These are phyloP conservation scores for Darevskia mixta DNA, from an alignment of 2,797 vertebrate genomes.

Conservation along the genomic window DNA sequence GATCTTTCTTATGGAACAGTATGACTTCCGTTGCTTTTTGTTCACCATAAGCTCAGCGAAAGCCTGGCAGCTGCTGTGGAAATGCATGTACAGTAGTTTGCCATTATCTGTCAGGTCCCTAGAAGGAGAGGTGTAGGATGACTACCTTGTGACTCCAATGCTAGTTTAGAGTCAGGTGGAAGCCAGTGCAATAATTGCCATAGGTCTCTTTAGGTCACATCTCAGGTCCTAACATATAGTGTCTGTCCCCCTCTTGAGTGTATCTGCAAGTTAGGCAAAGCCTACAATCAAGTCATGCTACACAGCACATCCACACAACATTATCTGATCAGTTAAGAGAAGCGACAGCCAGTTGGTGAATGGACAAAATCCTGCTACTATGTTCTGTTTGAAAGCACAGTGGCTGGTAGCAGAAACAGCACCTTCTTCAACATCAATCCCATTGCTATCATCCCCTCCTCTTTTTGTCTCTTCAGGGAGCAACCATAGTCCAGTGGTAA, in stretches of 20 bases:
- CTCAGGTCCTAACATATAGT: background rate
- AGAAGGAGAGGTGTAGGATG: background rate
- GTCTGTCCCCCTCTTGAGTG: background rate
- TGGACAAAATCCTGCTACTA: background rate
- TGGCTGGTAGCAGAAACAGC: background rate
- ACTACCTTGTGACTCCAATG: background rate
- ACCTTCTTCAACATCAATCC: no score
- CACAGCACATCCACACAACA: background rate
- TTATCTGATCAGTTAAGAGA: background rate
- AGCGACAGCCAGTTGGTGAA: background rate
- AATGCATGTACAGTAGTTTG: background rate
- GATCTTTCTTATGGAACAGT: background rate
- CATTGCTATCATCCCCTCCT: no score
- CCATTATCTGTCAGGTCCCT: background rate
- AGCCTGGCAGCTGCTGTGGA: background rate
- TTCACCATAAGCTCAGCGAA: background rate
- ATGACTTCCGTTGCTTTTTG: background rate
- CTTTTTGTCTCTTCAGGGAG: no score
- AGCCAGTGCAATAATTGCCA: background rate
- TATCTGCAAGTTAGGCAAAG: background rate
- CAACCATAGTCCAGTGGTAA: no score
- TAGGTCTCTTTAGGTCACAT: background rate
- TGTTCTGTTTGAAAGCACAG: slow-evolving; percentile 4
- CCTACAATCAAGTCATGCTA: background rate
- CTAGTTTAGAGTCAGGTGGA: background rate